Evolutionary conservation across 2,797 vertebrate genomes (phyloP).

Genomic region (Muscicapa striata): DNA sequence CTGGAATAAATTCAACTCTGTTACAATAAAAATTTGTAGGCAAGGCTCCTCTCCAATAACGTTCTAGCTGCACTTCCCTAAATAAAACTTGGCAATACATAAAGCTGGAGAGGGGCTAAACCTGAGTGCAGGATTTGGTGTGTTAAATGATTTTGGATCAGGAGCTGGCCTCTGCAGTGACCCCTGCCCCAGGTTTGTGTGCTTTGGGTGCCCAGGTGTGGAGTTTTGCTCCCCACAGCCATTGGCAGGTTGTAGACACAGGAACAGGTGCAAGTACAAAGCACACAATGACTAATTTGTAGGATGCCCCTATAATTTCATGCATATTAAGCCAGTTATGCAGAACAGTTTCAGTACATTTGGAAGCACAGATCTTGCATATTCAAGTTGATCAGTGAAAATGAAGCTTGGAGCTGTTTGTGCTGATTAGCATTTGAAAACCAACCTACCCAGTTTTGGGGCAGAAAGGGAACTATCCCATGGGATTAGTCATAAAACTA

Average conservation of each 20-base stretch:
- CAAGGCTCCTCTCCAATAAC: background rate
- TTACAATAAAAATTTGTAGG: background rate
- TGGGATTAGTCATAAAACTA: background rate
- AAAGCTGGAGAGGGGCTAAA: background rate
- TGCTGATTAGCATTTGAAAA: constrained; percentile 52
- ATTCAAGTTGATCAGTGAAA: background rate
- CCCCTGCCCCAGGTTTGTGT: background rate
- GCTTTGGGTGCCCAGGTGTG: background rate
- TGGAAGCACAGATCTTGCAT: constrained; percentile 44
- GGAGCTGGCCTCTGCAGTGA: background rate
- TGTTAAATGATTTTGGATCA: background rate
- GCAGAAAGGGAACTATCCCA: background rate
- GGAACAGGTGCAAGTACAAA: constrained; percentile 22
- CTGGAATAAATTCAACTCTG: constrained; percentile 12
- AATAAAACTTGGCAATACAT: background rate
- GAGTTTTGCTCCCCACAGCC: background rate
- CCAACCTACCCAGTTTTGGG: background rate
- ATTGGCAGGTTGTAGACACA: background rate
- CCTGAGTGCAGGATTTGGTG: background rate
- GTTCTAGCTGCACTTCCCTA: background rate
- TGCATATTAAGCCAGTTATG: constrained; percentile 53
- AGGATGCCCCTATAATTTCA: constrained; percentile 59
- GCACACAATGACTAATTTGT: background rate
- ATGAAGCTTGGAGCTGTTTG: constrained; percentile 5
- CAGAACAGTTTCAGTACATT: constrained; percentile 31